These are phyloP conservation scores for Mallateleia sp. DNA, from an alignment of 2,888 invertebrate genomes.

Conservation along the genomic window DNA sequence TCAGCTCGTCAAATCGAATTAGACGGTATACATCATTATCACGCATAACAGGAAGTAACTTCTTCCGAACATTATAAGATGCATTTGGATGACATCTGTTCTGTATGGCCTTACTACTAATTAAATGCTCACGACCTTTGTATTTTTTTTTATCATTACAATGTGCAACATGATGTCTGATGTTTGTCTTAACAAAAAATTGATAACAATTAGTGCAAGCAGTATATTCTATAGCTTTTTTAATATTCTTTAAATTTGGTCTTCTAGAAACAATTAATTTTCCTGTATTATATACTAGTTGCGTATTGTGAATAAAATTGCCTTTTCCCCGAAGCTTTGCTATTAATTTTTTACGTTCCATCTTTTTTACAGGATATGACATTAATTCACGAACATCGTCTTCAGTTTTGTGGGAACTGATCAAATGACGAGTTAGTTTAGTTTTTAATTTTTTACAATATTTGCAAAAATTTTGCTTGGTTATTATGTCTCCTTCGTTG, in stretches of 20 bases:
- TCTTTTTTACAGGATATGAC: neutral
- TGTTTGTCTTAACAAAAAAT: conserved; percentile 71
- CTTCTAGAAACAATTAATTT: conserved; percentile 77
- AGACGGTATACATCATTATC: conserved; percentile 33
- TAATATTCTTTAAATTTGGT: conserved; percentile 49
- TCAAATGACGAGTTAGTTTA: conserved; percentile 37
- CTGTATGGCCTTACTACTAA: neutral
- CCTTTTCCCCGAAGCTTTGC: conserved; percentile 52
- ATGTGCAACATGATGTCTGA: conserved; percentile 63
- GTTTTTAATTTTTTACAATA: conserved; percentile 41
- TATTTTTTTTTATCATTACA: conserved; percentile 29
- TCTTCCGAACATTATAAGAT: neutral
- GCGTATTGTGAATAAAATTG: conserved; percentile 76
- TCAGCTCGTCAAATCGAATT: conserved; percentile 25
- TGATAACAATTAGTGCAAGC: conserved; percentile 75
- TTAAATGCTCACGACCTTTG: neutral
- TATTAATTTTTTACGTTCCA: neutral
- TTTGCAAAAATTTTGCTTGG: conserved; percentile 38
- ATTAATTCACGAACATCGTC: conserved; percentile 27
- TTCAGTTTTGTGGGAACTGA: conserved; percentile 37
- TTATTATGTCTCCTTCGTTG: neutral
- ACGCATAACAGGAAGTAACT: conserved; percentile 30
- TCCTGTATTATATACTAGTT: conserved; percentile 71
- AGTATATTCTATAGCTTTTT: conserved; percentile 60
- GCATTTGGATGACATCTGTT: conserved; percentile 13